Conservation (phyloP, 2,888 invertebrate genomes). For the Endotricha flammealis region DNA sequence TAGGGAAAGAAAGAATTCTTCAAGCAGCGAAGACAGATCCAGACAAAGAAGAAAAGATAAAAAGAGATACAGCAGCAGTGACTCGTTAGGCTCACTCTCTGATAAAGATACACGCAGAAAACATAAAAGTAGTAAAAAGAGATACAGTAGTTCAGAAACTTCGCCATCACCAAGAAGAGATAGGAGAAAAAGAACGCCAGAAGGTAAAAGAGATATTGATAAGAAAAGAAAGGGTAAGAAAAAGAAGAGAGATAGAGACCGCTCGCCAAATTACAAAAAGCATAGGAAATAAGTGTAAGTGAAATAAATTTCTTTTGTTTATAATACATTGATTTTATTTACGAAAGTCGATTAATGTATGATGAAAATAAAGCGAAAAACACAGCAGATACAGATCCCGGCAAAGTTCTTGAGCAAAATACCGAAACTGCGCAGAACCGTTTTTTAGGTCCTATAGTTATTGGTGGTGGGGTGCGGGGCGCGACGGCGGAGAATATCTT, state of each 20-base stretch:
- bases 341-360: neutral
- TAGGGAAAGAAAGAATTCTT: constrained; percentile 24
- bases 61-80: constrained; percentile 42
- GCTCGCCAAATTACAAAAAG: constrained; percentile 71
- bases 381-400: too few relatives aligned
- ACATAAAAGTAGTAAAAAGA: constrained; percentile 29
- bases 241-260: constrained; percentile 71
- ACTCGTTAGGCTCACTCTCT: constrained; percentile 42
- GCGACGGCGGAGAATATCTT: too few relatives aligned
- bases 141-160: constrained; percentile 32
- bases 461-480: too few relatives aligned
- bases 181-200: constrained; percentile 51
- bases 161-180: constrained; percentile 41
- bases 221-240: constrained; percentile 79
- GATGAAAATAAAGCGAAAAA: too few relatives aligned
- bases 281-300: constrained; percentile 57
- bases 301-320: constrained; percentile 19
- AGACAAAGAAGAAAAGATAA: constrained; percentile 30
- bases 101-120: constrained; percentile 36
- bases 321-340: constrained; percentile 2
- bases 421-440: too few relatives aligned
- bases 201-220: constrained; percentile 69
- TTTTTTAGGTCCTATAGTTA: too few relatives aligned
- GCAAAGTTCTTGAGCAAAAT: too few relatives aligned
- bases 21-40: constrained; percentile 19